These are phyloP conservation scores for Callimorpha dominula DNA, from an alignment of 2,888 invertebrate genomes.

Conservation along the genomic window DNA sequence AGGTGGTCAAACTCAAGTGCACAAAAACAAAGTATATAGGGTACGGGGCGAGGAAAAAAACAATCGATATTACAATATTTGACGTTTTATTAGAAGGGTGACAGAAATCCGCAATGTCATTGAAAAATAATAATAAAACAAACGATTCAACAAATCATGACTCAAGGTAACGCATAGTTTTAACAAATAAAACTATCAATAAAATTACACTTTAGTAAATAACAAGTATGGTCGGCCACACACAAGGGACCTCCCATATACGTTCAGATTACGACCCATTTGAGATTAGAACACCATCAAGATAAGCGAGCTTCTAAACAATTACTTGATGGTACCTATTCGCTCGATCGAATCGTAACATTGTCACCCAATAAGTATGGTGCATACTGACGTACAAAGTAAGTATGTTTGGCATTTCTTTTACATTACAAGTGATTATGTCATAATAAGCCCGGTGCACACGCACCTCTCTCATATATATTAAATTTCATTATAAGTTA, in stretches of 20 bases:
- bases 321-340: slow-evolving; percentile 20
- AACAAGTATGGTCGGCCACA: slow-evolving; percentile 64
- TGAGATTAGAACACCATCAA: slow-evolving; percentile 49
- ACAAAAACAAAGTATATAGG: not conserved
- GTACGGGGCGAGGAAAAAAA: slow-evolving; percentile 60
- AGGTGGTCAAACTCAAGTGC: too few relatives aligned
- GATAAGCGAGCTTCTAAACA: not conserved
- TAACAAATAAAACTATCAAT: slow-evolving; percentile 83
- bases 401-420: slow-evolving; percentile 77
- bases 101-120: slow-evolving; percentile 85
- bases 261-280: slow-evolving; percentile 54
- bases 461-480: slow-evolving; percentile 51
- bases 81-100: slow-evolving; percentile 86
- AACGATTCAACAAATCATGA: slow-evolving; percentile 86
- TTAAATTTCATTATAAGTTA: slow-evolving; percentile 73
- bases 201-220: slow-evolving; percentile 78
- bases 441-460: slow-evolving; percentile 53
- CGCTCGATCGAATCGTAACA: slow-evolving; percentile 63
- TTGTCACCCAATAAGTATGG: slow-evolving; percentile 68
- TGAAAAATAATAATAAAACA: slow-evolving; percentile 84
- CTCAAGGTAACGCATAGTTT: slow-evolving; percentile 85
- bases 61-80: slow-evolving; percentile 79
- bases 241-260: slow-evolving; percentile 23
- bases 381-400: slow-evolving; percentile 65
- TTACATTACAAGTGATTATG: slow-evolving; percentile 60